These are phyloP conservation scores for Dicrostonyx torquatus DNA, from an alignment of 2,797 vertebrate species.

Conservation along the genomic window DNA sequence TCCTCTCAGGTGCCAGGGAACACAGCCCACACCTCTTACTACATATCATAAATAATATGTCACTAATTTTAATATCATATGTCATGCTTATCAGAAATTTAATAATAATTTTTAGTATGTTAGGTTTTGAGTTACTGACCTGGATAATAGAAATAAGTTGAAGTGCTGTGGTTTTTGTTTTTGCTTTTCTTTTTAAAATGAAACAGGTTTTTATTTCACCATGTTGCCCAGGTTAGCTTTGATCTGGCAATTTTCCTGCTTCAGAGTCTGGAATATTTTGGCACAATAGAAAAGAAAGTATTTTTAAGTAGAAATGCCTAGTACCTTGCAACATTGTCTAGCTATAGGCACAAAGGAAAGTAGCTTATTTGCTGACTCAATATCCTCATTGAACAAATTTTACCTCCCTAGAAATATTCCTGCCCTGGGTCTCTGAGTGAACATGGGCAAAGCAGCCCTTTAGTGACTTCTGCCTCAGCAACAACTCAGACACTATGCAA, in stretches of 20 bases:
- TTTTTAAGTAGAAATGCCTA: neutral
- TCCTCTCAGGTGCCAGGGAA: too few relatives aligned
- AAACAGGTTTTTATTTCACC: neutral
- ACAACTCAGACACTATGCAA: neutral
- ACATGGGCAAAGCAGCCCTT: neutral
- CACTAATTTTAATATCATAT: neutral
- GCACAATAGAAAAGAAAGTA: neutral
- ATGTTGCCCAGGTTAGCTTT: neutral
- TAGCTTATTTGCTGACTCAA: neutral
- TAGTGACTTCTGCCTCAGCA: neutral
- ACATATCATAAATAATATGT: too few relatives aligned
- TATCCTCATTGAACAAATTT: too few relatives aligned
- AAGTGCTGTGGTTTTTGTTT: neutral
- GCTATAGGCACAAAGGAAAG: neutral
- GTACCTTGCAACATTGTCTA: neutral
- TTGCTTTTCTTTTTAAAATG: neutral
- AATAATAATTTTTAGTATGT: neutral
- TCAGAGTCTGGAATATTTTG: neutral
- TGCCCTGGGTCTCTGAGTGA: neutral
- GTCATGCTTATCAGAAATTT: neutral
- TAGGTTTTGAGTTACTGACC: neutral
- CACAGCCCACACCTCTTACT: too few relatives aligned
- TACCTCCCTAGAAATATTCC: fast-evolving
- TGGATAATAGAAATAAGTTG: neutral
- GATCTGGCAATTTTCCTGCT: neutral